These are phyloP conservation scores for Sciaenops ocellatus DNA, from an alignment of 2,797 vertebrate genomes.

Conservation along the genomic window DNA sequence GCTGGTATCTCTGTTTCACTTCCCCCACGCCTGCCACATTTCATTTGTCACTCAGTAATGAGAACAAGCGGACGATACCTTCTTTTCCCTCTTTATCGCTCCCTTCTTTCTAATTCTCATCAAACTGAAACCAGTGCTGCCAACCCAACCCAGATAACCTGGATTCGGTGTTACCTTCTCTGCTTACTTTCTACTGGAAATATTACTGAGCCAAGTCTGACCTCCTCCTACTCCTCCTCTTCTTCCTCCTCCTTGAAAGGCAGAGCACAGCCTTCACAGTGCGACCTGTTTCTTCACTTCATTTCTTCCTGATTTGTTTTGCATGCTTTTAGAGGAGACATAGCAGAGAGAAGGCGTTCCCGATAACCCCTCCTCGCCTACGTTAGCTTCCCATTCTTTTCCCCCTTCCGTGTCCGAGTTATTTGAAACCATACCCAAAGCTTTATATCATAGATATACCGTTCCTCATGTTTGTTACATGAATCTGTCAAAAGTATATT, in stretches of 20 bases:
- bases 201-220: conserved; percentile 72
- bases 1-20: not conserved
- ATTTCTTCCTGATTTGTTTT: conserved; percentile 52
- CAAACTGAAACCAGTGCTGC: conserved; percentile 64
- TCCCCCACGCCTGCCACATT: conserved; percentile 11
- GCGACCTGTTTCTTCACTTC: conserved; percentile 36
- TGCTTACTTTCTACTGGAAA: conserved; percentile 54
- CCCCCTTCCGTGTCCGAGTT: conserved; percentile 35
- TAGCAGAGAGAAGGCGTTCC: conserved; percentile 36
- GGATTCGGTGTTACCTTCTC: conserved; percentile 46
- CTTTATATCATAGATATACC: conserved; percentile 95
- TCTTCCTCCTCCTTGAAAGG: conserved; percentile 26
- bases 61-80: conserved; percentile 20
- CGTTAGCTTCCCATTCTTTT: conserved; percentile 29
- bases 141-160: conserved; percentile 45
- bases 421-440: conserved; percentile 88
- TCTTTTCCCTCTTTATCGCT: not conserved
- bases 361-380: conserved; percentile 27
- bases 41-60: conserved; percentile 32
- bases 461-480: conserved; percentile 99
- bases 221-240: conserved; percentile 33
- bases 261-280: conserved; percentile 54
- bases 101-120: conserved; percentile 30
- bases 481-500: conserved; percentile 99
- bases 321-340: conserved; percentile 74